Conservation (phyloP, 1,140 invertebrate genomes). For the Psix sp. region DNA sequence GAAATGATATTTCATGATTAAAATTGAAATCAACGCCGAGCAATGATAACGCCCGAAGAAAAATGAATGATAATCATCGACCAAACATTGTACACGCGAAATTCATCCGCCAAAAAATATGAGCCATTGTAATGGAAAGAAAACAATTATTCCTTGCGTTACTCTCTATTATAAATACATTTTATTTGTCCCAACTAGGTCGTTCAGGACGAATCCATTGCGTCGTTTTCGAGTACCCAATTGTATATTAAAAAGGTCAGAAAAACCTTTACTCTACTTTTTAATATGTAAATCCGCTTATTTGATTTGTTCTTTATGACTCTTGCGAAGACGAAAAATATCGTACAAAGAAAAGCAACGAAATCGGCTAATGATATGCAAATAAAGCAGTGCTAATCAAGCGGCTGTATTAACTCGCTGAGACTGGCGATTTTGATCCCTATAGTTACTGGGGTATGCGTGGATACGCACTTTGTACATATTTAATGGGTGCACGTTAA, state of each 20-base stretch:
- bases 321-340: too few relatives aligned
- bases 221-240: too few relatives aligned
- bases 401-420: conserved; percentile 74
- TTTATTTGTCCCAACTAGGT: conserved; percentile 7
- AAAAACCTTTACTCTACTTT: too few relatives aligned
- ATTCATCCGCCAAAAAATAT: conserved; percentile 28
- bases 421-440: conserved; percentile 70
- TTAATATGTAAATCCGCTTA: too few relatives aligned
- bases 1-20: conserved; percentile 50
- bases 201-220: too few relatives aligned
- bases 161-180: conserved; percentile 4
- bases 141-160: conserved; percentile 19
- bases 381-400: conserved; percentile 76
- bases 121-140: conserved; percentile 31
- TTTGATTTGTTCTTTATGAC: too few relatives aligned
- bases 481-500: conserved; percentile 74
- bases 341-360: conserved; percentile 41
- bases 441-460: too few relatives aligned
- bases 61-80: conserved; percentile 44
- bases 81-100: conserved; percentile 21
- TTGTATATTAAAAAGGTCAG: too few relatives aligned
- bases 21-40: conserved; percentile 49
- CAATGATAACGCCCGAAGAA: conserved; percentile 37
- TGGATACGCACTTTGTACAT: conserved; percentile 63
- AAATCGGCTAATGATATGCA: conserved; percentile 76